Conservation (phyloP, 2,797 vertebrate species). For the Silurus lanzhouensis region DNA sequence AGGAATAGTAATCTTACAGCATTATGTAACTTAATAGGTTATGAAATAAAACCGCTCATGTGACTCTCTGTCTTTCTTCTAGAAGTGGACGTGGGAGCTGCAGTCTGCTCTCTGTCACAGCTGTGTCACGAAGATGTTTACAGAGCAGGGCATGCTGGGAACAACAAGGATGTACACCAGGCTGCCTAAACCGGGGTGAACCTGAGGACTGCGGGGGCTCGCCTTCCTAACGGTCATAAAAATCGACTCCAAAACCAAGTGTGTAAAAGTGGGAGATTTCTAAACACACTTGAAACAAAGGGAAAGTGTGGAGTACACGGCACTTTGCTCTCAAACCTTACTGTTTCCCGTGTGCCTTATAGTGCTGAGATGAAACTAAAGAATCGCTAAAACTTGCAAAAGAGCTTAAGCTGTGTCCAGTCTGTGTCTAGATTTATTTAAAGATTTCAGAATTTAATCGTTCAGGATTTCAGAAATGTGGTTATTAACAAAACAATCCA, state of each 20-base stretch:
- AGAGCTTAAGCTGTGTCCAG: not conserved
- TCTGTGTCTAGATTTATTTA: not conserved
- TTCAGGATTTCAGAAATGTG: no score
- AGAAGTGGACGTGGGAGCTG: not conserved
- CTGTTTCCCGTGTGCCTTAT: no score
- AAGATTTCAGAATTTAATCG: not conserved
- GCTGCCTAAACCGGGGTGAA: constrained; percentile 7
- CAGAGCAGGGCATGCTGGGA: constrained; percentile 20
- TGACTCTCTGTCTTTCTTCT: not conserved
- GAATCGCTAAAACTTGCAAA: not conserved
- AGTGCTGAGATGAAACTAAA: not conserved
- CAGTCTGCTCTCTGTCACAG: constrained; percentile 25
- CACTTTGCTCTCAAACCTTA: not conserved
- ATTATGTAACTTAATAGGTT: constrained; percentile 6
- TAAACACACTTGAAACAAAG: not conserved
- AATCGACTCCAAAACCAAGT: not conserved
- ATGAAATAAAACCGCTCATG: not conserved
- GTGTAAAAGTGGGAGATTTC: not conserved
- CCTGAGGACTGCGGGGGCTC: not conserved
- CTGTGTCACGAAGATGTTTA: constrained; percentile 34
- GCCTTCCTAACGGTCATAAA: not conserved
- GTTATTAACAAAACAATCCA: no score
- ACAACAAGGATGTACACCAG: constrained; percentile 13
- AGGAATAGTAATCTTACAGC: not conserved
- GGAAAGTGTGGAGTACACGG: not conserved